Evolutionary conservation across 1,140 invertebrate species (phyloP).

Genomic region (Cotesia glomerata): DNA sequence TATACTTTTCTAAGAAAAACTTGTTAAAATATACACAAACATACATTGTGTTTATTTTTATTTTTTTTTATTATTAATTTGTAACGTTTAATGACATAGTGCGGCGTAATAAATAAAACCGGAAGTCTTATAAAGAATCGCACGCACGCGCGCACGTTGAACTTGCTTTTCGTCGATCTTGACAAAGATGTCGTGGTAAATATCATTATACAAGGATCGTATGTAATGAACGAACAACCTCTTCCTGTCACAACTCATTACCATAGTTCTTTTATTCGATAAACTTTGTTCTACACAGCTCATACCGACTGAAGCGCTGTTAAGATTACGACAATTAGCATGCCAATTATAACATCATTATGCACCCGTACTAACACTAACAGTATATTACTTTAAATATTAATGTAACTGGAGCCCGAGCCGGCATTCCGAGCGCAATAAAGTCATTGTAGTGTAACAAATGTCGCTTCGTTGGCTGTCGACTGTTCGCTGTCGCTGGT

Average conservation of each 20-base stretch:
- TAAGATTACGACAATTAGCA: conserved; percentile 51
- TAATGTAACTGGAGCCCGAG: not conserved
- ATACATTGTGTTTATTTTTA: not conserved
- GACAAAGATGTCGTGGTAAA: not conserved
- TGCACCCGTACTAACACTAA: not conserved
- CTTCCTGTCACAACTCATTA: conserved; percentile 59
- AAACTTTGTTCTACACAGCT: not conserved
- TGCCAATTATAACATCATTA: conserved; percentile 55
- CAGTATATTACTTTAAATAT: not conserved
- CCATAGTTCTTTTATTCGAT: conserved; percentile 41
- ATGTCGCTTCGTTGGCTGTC: conserved; percentile 8
- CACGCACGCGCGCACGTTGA: conserved; percentile 24
- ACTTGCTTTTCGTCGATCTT: not conserved
- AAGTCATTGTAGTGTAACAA: conserved; percentile 27
- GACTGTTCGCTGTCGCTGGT: conserved; percentile 34
- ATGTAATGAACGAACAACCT: conserved; percentile 19
- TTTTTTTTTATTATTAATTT: not conserved
- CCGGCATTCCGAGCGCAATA: conserved; percentile 27
- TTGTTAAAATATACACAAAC: too few species aligned
- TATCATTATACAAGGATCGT: conserved; percentile 18
- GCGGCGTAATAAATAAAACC: conserved; percentile 1
- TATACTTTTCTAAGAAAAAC: too few species aligned
- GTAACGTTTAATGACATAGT: not conserved
- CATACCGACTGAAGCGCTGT: too few species aligned
- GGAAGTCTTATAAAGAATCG: conserved; percentile 11